Conservation (phyloP, 2,113 vertebrate species). For the Ictalurus punctatus region DNA sequence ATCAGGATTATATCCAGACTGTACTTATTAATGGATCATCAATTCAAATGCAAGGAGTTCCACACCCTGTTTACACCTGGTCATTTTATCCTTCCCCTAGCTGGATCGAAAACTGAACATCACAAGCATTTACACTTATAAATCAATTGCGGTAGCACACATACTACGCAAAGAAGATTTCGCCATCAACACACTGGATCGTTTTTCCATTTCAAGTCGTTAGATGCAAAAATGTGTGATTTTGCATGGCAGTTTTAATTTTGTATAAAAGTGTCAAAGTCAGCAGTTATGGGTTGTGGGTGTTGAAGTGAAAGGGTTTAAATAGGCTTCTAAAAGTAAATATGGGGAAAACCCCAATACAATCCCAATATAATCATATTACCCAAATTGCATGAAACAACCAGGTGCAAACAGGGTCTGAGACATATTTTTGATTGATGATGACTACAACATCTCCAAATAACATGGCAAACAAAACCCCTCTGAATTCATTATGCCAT, state of each 20-base stretch:
- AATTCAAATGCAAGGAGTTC: neutral
- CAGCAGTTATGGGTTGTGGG: neutral
- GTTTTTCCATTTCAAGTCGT: neutral
- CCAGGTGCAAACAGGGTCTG: neutral
- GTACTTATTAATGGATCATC: too few relatives aligned
- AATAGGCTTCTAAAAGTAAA: neutral
- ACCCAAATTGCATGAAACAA: neutral
- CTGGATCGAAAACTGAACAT: neutral
- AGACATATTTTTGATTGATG: neutral
- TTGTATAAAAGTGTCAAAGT: neutral
- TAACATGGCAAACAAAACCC: neutral
- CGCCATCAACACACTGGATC: neutral
- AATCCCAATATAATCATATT: neutral
- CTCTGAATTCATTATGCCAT: neutral
- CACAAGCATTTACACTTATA: neutral
- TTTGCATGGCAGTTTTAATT: neutral
- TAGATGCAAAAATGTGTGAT: neutral
- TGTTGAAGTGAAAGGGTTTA: too few relatives aligned
- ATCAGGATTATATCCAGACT: neutral
- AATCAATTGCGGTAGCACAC: neutral
- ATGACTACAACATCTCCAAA: neutral
- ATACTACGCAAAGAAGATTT: neutral
- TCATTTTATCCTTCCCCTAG: neutral
- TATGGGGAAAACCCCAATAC: neutral
- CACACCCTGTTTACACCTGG: neutral